A percentile compares a stretch with the other conserved stretches of the same genome.
phyloP scores from a whole-genome alignment of 37 sponge, comb jelly and placozoan species.

The Spongia lamella region DNA sequence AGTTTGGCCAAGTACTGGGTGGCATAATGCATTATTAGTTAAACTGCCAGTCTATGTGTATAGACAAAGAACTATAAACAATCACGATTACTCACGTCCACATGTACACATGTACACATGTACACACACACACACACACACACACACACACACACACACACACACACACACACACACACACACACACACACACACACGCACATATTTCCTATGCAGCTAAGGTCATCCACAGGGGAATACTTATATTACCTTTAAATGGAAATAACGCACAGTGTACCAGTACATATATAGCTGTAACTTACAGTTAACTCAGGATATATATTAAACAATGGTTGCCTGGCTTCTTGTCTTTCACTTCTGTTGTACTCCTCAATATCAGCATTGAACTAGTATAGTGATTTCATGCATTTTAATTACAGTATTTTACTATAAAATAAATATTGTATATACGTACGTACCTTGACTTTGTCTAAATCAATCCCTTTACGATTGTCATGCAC shows the following conservation, averaged over 20 bases:
- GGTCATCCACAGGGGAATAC: not conserved
- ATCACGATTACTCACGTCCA: no score
- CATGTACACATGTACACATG: no score
- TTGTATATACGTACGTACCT: constrained; percentile 4
- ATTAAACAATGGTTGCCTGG: constrained; percentile 58
- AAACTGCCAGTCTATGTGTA: no score
- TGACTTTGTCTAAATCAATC: not conserved
- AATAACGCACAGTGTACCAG: no score
- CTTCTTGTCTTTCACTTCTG: constrained; percentile 16
- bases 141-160: no score
- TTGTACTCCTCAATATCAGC: constrained; percentile 32
- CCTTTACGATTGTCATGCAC: not conserved
- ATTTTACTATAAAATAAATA: not conserved
- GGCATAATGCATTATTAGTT: no score
- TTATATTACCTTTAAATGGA: not conserved
- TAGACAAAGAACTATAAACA: no score
- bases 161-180: no score
- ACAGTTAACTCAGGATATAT: constrained; percentile 74
- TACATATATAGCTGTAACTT: constrained; percentile 4
- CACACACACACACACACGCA: no score
- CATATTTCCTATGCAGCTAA: no score
- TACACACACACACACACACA: no score
- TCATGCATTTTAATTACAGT: not conserved
- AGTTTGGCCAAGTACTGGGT: no score
- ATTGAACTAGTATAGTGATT: constrained; percentile 15